Evolutionary conservation across 2,113 vertebrate genomes (phyloP).

Genomic region (Carlito syrichta): DNA sequence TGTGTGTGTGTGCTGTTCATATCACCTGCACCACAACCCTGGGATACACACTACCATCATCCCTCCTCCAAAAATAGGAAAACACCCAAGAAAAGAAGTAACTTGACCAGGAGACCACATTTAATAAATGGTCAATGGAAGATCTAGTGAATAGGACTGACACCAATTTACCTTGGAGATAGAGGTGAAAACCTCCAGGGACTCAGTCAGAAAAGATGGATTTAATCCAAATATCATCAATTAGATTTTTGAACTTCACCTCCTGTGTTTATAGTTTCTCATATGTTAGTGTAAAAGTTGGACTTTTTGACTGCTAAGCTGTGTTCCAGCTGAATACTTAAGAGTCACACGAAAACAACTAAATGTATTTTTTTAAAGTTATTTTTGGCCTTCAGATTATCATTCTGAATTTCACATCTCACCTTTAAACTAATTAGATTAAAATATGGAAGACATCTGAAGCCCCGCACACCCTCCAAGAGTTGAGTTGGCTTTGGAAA

Average conservation of each 20-base stretch:
- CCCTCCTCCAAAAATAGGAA: not conserved
- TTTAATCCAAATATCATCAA: not conserved
- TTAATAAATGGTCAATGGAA: not conserved
- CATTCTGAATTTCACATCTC: not conserved
- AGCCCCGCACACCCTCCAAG: not conserved
- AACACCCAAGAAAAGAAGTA: not conserved
- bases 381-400: not conserved
- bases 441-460: not conserved
- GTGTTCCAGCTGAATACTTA: not conserved
- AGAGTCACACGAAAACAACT: not conserved
- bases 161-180: not conserved
- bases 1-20: fast-evolving
- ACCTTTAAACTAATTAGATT: not conserved
- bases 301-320: not conserved
- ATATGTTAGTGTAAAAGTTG: not conserved
- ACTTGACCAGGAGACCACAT: not conserved
- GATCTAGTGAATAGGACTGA: not conserved
- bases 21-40: not conserved
- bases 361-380: not conserved
- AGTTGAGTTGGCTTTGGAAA: not conserved
- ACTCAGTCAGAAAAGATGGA: not conserved
- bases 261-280: not conserved
- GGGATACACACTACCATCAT: not conserved
- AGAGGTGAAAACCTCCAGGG: not conserved
- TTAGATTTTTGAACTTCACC: not conserved